Conservation (phyloP, 2,888 invertebrate genomes). For the Chymomyza fuscimana region DNA sequence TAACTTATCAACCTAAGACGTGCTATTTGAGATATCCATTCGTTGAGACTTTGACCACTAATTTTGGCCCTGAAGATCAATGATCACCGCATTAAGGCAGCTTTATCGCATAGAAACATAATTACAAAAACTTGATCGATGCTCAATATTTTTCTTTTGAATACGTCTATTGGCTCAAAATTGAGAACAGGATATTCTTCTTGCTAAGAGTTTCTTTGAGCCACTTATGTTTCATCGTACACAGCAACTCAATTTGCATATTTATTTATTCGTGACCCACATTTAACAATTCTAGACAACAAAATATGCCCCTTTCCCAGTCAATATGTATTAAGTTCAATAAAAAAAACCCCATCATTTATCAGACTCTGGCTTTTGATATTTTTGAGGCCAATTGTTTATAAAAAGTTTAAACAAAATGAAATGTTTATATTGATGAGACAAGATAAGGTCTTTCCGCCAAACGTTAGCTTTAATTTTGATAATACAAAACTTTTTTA, state of each 20-base stretch:
- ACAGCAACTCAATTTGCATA: background rate
- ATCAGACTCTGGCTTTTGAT: conserved; percentile 38
- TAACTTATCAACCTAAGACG: too few species aligned
- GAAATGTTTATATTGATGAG: conserved; percentile 35
- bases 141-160: too few species aligned
- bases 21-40: too few species aligned
- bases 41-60: too few species aligned
- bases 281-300: background rate
- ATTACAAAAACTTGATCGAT: too few species aligned
- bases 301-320: background rate
- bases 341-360: conserved; percentile 16
- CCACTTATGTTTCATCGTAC: too few species aligned
- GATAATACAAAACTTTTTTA: conserved; percentile 52
- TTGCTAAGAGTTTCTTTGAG: too few species aligned
- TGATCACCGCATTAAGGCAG: too few species aligned
- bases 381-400: background rate
- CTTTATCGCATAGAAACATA: too few species aligned
- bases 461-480: conserved; percentile 14
- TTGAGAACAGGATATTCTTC: too few species aligned
- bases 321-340: background rate
- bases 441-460: conserved; percentile 20
- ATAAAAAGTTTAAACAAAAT: background rate
- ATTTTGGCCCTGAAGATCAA: too few species aligned
- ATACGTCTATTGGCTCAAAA: too few species aligned
- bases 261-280: background rate